Evolutionary conservation across 2,113 vertebrate genomes (phyloP).

Genomic region (Cinclus mexicanus): DNA sequence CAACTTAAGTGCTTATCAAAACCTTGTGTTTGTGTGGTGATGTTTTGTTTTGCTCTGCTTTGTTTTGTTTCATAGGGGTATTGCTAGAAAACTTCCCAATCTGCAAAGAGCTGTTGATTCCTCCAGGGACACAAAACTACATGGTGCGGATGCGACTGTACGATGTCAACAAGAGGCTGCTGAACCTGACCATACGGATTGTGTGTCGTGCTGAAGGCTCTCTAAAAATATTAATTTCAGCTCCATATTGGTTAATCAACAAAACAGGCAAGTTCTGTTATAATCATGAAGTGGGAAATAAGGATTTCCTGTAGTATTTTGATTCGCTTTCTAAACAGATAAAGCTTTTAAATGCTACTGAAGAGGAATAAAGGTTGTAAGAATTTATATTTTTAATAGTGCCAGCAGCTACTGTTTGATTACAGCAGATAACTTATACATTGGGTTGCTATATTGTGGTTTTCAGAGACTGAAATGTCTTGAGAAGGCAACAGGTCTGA

Average conservation of each 20-base stretch:
- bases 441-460: not conserved
- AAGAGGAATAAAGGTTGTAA: not conserved
- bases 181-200: constrained; percentile 92
- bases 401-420: not conserved
- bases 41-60: not conserved
- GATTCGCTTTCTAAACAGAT: not conserved
- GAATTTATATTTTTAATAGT: not conserved
- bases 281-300: not conserved
- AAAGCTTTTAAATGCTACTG: not conserved
- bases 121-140: constrained; percentile 95
- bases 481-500: not conserved
- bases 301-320: not conserved
- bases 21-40: not conserved
- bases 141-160: constrained; percentile 93
- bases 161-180: constrained; percentile 84
- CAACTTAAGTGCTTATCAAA: not conserved
- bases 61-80: constrained; percentile 74
- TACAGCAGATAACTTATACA: not conserved
- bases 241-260: constrained; percentile 95
- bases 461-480: not conserved
- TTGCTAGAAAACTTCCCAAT: constrained; percentile 88
- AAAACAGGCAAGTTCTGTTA: constrained; percentile 84
- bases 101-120: constrained; percentile 96
- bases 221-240: constrained; percentile 90
- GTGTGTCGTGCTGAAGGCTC: constrained; percentile 90